Base-by-base conservation (phyloP, 30 jellyfish, hydroid and myxozoan genomes). In the Hydractinia symbiolongicarpus region DNA sequence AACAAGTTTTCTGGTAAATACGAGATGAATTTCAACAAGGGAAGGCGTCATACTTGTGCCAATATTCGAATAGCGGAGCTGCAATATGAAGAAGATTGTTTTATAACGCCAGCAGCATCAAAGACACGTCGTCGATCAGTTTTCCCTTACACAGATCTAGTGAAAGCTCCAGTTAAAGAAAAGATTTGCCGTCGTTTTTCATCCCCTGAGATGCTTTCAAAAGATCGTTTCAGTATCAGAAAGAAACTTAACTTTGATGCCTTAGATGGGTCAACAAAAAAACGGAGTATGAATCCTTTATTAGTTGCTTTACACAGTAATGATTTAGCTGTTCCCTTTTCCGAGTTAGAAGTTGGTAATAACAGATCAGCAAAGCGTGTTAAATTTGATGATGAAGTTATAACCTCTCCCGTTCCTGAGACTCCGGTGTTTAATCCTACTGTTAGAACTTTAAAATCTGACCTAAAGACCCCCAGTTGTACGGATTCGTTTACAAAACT, bases 11-110 rank as follows among this genome's bases (percentile, higher is more conserved):
- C 44, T 30, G 44, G 2, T 30, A 30, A 30, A 30, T 30, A 64
- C 73, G 30, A 62, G 30, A 40, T 64, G 40, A 64, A 64, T 7
- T 64, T 64, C 4, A n/a, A 64, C 16, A 51, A 64, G 40, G 74
- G 74, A n/a, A 64, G 74, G 74, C 74, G 74, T 7, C 74, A 64
- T 64, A n/a, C 74, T 64, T 64, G 52, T 64, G 74, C 74, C 19
- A 51, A 64, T 7, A 7, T 64, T n/a, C 40, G 74, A 44, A n/a
- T 64, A 1, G 9, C 19, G 52, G 40, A 64, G 40, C 74, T n/a
- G 52, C 9, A 64, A 64, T n/a, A 51, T 13, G 52, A 13, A n/a
- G 74, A 7, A 64, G 74, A 64, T n/a, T 13, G 52, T 6, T 64
- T 64, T 64, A 64, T 64, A 7, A 64, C 74, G 7, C 74, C 74